phyloP scores from a whole-genome alignment of 2,888 invertebrate genomes.

The Stenurella melanura region DNA sequence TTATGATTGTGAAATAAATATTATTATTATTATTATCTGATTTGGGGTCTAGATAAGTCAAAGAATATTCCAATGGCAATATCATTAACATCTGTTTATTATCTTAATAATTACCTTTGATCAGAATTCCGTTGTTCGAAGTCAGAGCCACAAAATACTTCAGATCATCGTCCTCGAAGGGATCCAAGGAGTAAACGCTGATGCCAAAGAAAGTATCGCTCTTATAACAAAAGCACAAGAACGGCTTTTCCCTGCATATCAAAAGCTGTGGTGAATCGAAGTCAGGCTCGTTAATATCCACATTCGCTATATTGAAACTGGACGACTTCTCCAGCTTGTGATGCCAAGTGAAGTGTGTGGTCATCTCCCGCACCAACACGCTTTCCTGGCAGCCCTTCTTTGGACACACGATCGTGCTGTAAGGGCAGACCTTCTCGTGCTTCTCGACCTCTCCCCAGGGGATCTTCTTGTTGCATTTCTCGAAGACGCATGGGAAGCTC shows the following conservation, averaged over 20 bases:
- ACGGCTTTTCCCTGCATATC: slow-evolving; percentile 33
- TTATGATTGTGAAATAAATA: too few species aligned
- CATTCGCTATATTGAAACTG: neutral
- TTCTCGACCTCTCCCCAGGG: slow-evolving; percentile 35
- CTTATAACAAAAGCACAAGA: slow-evolving; percentile 27
- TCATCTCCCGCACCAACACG: slow-evolving; percentile 28
- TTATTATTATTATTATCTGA: too few species aligned
- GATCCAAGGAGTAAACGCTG: slow-evolving; percentile 32
- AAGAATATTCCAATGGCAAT: too few species aligned
- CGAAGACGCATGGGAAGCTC: slow-evolving; percentile 33
- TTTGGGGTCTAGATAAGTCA: too few species aligned
- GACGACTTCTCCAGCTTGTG: slow-evolving; percentile 33
- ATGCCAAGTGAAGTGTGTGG: slow-evolving; percentile 31
- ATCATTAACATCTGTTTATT: too few species aligned
- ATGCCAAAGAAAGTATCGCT: slow-evolving; percentile 28
- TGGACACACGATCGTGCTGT: slow-evolving; percentile 28
- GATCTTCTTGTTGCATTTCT: slow-evolving; percentile 35
- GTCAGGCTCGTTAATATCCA: slow-evolving; percentile 20
- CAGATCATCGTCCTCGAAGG: slow-evolving; percentile 22
- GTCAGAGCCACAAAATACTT: slow-evolving; percentile 28
- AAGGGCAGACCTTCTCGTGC: slow-evolving; percentile 29
- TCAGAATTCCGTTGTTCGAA: slow-evolving; percentile 28
- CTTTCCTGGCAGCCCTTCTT: slow-evolving; percentile 34
- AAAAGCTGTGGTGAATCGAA: slow-evolving; percentile 34
- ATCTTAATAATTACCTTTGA: slow-evolving; percentile 31